These are phyloP conservation scores for Epinephelus lanceolatus DNA, from an alignment of 2,113 vertebrate species.

Conservation along the genomic window DNA sequence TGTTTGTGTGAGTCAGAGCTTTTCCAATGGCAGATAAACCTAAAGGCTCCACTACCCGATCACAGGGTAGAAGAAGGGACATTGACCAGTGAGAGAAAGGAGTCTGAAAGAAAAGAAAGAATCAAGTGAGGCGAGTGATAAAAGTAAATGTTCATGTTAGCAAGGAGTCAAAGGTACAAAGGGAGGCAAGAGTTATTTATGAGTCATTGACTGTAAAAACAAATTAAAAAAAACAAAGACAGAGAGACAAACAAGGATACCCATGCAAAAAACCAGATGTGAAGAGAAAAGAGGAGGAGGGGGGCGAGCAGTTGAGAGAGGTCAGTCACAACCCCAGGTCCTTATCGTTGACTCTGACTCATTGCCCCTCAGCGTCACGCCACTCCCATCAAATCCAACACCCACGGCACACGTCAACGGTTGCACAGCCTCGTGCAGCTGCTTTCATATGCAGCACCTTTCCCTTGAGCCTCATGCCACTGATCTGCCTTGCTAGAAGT, in stretches of 20 bases:
- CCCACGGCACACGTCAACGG: constrained; percentile 42
- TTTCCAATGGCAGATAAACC: constrained; percentile 69
- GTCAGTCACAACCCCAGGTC: constrained; percentile 57
- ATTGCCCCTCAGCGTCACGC: constrained; percentile 43
- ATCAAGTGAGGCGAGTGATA: neutral
- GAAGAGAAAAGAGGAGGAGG: constrained; percentile 21
- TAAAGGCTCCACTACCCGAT: constrained; percentile 69
- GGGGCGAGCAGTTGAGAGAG: constrained; percentile 45
- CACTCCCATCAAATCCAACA: constrained; percentile 60
- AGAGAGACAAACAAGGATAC: constrained; percentile 46
- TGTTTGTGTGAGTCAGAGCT: constrained; percentile 74
- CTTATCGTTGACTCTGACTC: constrained; percentile 71
- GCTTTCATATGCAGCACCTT: constrained; percentile 12
- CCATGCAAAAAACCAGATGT: constrained; percentile 55
- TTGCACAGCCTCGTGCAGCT: constrained; percentile 32
- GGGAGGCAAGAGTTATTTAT: constrained; percentile 40
- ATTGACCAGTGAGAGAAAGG: neutral
- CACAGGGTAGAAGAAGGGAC: constrained; percentile 18
- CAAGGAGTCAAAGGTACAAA: constrained; percentile 45
- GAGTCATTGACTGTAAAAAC: constrained; percentile 51
- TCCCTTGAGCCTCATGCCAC: constrained; percentile 15
- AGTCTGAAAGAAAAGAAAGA: constrained; percentile 9
- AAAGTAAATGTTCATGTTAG: constrained; percentile 13
- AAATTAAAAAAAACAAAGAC: constrained; percentile 41
- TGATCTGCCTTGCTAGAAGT: constrained; percentile 32